Evolutionary conservation across 2,797 vertebrate species (phyloP), one percentile per base, ranked within the genome.

Genomic region (Agapornis canus): DNA sequence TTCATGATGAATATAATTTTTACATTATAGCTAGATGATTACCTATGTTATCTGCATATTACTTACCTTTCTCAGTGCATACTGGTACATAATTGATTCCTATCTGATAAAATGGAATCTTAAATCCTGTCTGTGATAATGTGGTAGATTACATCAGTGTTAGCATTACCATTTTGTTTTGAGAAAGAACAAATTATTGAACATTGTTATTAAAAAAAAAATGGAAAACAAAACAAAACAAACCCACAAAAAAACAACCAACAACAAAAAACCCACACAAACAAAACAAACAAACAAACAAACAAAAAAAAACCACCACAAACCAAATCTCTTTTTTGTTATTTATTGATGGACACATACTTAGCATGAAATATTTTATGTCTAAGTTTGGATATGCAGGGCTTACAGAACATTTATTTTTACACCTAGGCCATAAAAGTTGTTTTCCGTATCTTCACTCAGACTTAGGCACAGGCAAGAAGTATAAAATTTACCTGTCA

Each of bases 321-420:
- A 26, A 4, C 2, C 20, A 13, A 6, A 27, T 25, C 5, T 37
- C 11, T 87, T 69, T 48, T 82, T 86, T 83, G 19, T 95, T 94
- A 92, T 97, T 97, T 97, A 95, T 88, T 90, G 64, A 75, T 71
- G 93, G 76, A 63, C 86, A 61, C 93, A 94, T 92, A 96, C 94
- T 97, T 92, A 95, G 29, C 71, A 48, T 92, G 68, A 78, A 96
- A 78, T 96, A 95, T 97, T 98, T 97, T 89, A 82, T 97, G 87
- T 97, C 97, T 90, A 95, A 48, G 40, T 95, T 93, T 95, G 93
- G 73, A 68, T 91, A 66, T 72, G 80, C 95, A 83, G 89, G 42
- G 57, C 96, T 97, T 97, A 97, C 94, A 97, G 97, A 97, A 98
- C 97, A 97, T 98, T 98, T 98, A 97, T 94, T 98, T 98, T 98